Percentiles rank a stretch among this genome's conserved stretches.
phyloP scores from a whole-genome alignment of 2,888 invertebrate species.

The Drosophila ustulata region DNA sequence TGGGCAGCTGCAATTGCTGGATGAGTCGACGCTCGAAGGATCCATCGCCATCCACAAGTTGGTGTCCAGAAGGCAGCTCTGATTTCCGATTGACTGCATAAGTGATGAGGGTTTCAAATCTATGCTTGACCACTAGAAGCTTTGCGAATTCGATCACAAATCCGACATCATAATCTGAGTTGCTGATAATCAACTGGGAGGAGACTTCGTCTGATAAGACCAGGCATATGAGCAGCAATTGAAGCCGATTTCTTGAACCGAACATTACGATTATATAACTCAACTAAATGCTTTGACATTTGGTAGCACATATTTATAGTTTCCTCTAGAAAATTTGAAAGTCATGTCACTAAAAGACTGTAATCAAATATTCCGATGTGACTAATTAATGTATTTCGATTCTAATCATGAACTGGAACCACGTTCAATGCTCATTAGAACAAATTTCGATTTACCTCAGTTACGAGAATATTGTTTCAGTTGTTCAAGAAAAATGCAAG shows the following conservation, averaged over 20 bases:
- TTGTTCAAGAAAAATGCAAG: background rate
- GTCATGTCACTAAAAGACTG: conserved; percentile 20
- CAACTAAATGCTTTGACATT: background rate
- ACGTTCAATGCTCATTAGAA: background rate
- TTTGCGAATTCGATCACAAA: conserved; percentile 27
- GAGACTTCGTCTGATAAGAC: background rate
- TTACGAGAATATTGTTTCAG: background rate
- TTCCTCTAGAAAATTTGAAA: background rate
- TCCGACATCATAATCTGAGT: conserved; percentile 2
- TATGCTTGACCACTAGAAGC: conserved; percentile 11
- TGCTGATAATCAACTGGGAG: background rate
- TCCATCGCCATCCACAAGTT: background rate
- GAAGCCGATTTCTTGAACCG: background rate
- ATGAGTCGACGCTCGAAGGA: conserved; percentile 29
- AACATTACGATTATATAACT: conserved; percentile 9
- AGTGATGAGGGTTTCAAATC: conserved; percentile 28
- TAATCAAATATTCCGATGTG: background rate
- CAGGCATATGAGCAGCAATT: conserved; percentile 13
- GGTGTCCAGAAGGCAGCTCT: background rate
- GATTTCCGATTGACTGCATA: conserved; percentile 13
- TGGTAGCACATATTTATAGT: conserved; percentile 3
- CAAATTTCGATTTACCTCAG: background rate
- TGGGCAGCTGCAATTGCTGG: conserved; percentile 33
- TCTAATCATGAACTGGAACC: background rate
- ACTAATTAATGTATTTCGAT: conserved; percentile 11